These are phyloP conservation scores for Eretmochelys imbricata DNA, from an alignment of 2,113 vertebrate genomes.

Conservation along the genomic window DNA sequence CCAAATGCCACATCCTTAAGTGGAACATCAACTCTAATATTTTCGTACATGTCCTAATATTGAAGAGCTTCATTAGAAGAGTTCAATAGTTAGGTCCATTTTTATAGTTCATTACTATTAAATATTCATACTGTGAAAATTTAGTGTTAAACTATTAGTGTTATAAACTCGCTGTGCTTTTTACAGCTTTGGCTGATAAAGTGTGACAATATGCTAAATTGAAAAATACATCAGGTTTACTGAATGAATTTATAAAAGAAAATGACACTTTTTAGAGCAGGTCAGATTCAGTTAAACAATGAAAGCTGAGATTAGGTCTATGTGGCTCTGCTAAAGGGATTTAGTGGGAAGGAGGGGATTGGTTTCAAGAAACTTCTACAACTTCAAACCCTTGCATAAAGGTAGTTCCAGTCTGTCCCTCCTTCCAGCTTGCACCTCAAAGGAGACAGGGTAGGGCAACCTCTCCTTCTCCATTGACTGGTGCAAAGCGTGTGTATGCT, in stretches of 20 bases:
- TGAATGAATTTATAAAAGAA: not conserved
- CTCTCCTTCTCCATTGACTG: not conserved
- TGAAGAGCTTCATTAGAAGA: constrained; percentile 28
- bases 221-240: not conserved
- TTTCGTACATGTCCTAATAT: not conserved
- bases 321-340: not conserved
- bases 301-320: not conserved
- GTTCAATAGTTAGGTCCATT: not conserved
- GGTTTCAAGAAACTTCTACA: not conserved
- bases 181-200: constrained; percentile 9
- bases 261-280: not conserved
- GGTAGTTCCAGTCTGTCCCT: not conserved
- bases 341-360: not conserved
- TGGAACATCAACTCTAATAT: constrained; percentile 7
- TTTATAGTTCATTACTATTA: constrained; percentile 36
- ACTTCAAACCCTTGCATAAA: not conserved
- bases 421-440: not conserved
- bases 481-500: not conserved
- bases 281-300: not conserved
- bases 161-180: not conserved
- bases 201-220: not conserved
- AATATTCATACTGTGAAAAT: constrained; percentile 10
- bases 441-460: not conserved
- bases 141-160: not conserved
- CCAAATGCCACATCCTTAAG: not conserved